Evolutionary conservation across 2,888 invertebrate species (phyloP), one percentile per base, ranked within the genome.

Genomic region (Pheosia tremula): DNA sequence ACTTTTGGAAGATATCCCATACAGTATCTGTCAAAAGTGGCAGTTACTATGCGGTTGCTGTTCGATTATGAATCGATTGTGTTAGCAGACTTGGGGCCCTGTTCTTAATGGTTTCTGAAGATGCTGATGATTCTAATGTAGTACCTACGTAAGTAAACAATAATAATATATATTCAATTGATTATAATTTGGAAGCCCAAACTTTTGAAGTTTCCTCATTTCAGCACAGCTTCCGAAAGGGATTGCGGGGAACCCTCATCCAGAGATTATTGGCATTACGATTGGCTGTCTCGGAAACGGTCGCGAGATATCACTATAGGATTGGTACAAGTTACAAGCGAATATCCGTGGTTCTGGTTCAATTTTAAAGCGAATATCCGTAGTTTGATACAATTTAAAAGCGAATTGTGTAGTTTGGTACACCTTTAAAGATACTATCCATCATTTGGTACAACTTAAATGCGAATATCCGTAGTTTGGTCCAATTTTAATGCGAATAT

Each of bases 261-360:
- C 49, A 57, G 61, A 56, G 59, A 61, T 64, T 71, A 56, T 24
- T 50, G 50, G 50, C 50, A 7, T 24, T 50, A 9, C 50, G 24
- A 24, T 50, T 7, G 50, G 7, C 50, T 50, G 50, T 13, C 50
- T 50, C 8, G 50, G 47, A 54, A 11, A 8, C 13, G 13, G 39
- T 41, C 41, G 54, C 38, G 13, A 41, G 36, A 61, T 67, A 61
- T 67, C 67, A 63, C 61, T 70, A 64, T 5, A 5, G 4, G 10
- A 37, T 4, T 53, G n/a, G 54, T 10, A 5, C 52, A 67, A 60
- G 13, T 0, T 7, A 57, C 3, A 13, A 38, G 45, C 55, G 36
- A 37, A 7, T 3, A 53, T 36, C 36, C 36, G 1, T n/a, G 45
- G 3, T 24, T 24, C 24, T 24, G 24, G 24, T 24, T 24, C 24